Evolutionary conservation across 2,888 invertebrate species (phyloP).

Genomic region (Dryocosmus kuriphilus): DNA sequence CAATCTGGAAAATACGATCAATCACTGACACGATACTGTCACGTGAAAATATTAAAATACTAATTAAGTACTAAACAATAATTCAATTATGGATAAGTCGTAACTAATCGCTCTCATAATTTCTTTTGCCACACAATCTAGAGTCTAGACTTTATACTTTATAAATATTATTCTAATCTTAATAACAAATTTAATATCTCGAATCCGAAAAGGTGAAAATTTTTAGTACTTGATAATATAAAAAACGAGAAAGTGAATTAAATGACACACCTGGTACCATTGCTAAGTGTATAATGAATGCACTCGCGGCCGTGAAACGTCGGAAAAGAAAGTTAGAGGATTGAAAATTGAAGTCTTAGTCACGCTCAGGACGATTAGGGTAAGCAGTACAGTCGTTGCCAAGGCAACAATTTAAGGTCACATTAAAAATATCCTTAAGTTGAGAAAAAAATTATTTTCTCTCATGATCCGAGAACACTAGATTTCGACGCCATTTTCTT

Average conservation of each 20-base stretch:
- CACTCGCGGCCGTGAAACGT: neutral
- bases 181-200: neutral
- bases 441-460: too few relatives aligned
- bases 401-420: too few relatives aligned
- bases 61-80: neutral
- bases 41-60: slow-evolving; percentile 3
- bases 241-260: neutral
- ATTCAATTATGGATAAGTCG: too few relatives aligned
- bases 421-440: too few relatives aligned
- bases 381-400: too few relatives aligned
- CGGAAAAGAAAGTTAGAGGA: slow-evolving; percentile 57
- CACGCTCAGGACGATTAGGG: slow-evolving; percentile 45
- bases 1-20: neutral
- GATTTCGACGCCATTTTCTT: too few relatives aligned
- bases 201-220: neutral
- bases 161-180: too few relatives aligned
- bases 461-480: too few relatives aligned
- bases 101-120: too few relatives aligned
- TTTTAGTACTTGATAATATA: neutral
- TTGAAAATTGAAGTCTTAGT: slow-evolving; percentile 51
- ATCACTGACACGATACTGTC: neutral
- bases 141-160: too few relatives aligned
- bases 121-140: too few relatives aligned
- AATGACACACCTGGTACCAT: neutral
- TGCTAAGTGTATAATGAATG: neutral